Base-by-base conservation (phyloP, 2,113 vertebrate species). In the Solenodon paradoxus region DNA sequence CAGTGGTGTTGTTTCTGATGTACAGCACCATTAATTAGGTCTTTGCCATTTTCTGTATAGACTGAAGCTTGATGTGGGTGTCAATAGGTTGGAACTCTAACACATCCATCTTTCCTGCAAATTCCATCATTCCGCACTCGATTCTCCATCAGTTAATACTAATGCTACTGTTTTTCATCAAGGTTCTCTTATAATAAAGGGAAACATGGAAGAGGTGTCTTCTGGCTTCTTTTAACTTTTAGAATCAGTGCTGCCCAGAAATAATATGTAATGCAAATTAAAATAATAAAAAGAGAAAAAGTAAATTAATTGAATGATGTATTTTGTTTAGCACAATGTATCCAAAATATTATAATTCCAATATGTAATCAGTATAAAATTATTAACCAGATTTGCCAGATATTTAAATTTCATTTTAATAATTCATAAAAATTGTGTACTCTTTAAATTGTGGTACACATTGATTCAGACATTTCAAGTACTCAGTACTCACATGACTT, bases 101-200 rank as follows among this genome's bases (percentile, higher is more conserved):
- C 45, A n/a, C 80, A 90, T 64, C 75, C 71, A 64, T 97, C 96
- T 95, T 89, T 53, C n/a, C 57, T n/a, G 22, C 35, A 59, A 68
- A 61, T 68, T 90, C 24, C 32, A 55, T 47, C 45, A 5, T 24
- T 55, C 19, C 1, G 12, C 7, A 6, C 22, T 19, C 45, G n/a
- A 32, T n/a, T 10, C 49, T 38, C 26, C 20, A 22, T 75, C 79
- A 38, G 28, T 22, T 40, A 69, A 1, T 7, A 11, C 92, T 78
- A 45, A 59, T 72, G 53, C 2, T 6, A 24, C 24, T 57, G 47
- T 61, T 88, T 75, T 59, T 79, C 49, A 35, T 57, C 55, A 35
- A 12, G 66, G 40, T 13, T 57, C 40, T 63, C 22, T 69, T 16
- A 7, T 42, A 17, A 61, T 61, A 53, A 40, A 26, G 30, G 9